Base-by-base conservation (phyloP, 2,113 vertebrate genomes). In the Pedionomus torquatus region DNA sequence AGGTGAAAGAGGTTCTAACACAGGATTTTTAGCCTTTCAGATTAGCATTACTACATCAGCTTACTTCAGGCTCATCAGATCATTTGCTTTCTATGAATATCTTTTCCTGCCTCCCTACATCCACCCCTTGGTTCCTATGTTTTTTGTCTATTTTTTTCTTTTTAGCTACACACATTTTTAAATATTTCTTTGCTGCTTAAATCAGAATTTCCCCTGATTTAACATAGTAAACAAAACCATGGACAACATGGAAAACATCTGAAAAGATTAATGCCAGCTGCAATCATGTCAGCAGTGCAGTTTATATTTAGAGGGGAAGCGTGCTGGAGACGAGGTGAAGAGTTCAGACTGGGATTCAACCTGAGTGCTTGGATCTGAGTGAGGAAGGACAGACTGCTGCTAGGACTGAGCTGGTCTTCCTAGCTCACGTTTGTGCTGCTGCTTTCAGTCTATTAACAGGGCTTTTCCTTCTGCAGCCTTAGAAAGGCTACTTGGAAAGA, bases 241-340 rank as follows among this genome's bases (percentile, higher is more conserved):
- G 81, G 90, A 92, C 94, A 96, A 90, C 95, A 87, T 69, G 91
- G 95, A 94, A 97, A 95, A 94, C 95, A 96, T 97, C 71, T 96
- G 95, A 96, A 95, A 89, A 97, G 90, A 95, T 96, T 96, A 90
- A 93, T 95, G 94, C 84, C 94, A 93, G 94, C 90, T 97, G 96
- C 87, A 93, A 35, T 88, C 96, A 91, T 89, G 57, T 91, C 94
- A 96, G 96, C 91, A 95, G 92, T 28, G 65, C 79, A 93, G 89
- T 97, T 96, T 95, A 95, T 96, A 96, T 97, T 96, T 97, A 97
- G 96, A 95, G 71, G 91, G 48, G 31, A 96, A 93, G 96, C 83
- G 21, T 96, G 95, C 94, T 94, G 82, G 52, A 78, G 76, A 90
- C 64, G 92, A 95, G 96, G 96, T 97, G 97, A 97, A 97, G 94